Conservation (phyloP, 2,888 invertebrate species). For the Scrobipalpa atriplicella region DNA sequence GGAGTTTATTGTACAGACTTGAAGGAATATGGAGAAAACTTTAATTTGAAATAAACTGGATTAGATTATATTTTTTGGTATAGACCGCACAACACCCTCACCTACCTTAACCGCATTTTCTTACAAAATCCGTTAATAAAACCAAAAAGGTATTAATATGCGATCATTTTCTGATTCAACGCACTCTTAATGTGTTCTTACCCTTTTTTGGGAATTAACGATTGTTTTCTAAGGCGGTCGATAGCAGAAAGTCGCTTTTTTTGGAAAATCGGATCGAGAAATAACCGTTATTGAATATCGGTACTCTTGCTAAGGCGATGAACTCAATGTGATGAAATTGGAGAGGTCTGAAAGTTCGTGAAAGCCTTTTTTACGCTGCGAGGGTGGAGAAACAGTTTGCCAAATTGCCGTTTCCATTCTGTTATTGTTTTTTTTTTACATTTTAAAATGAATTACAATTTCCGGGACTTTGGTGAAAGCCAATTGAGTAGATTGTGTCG, state of each 20-base stretch:
- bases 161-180: slow-evolving; percentile 53
- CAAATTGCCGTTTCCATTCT: no score
- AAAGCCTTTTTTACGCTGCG: slow-evolving; percentile 1
- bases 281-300: slow-evolving; percentile 52
- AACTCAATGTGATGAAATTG: slow-evolving; percentile 13
- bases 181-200: slow-evolving; percentile 50
- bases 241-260: slow-evolving; percentile 53
- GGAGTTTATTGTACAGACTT: background rate
- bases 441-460: no score
- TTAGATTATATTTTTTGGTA: background rate
- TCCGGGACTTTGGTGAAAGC: no score
- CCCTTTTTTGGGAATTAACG: slow-evolving; percentile 61
- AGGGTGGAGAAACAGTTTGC: background rate
- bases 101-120: slow-evolving; percentile 35
- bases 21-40: background rate
- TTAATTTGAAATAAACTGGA: background rate
- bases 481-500: no score
- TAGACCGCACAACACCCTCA: background rate
- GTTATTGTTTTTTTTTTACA: no score
- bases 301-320: slow-evolving; percentile 25
- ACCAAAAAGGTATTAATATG: slow-evolving; percentile 46
- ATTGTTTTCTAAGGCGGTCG: slow-evolving; percentile 46
- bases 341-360: slow-evolving; percentile 23
- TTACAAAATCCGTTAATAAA: slow-evolving; percentile 44
- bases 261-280: slow-evolving; percentile 55